Conservation (phyloP, 1,140 invertebrate species). For the Tetragonula clypearis region DNA sequence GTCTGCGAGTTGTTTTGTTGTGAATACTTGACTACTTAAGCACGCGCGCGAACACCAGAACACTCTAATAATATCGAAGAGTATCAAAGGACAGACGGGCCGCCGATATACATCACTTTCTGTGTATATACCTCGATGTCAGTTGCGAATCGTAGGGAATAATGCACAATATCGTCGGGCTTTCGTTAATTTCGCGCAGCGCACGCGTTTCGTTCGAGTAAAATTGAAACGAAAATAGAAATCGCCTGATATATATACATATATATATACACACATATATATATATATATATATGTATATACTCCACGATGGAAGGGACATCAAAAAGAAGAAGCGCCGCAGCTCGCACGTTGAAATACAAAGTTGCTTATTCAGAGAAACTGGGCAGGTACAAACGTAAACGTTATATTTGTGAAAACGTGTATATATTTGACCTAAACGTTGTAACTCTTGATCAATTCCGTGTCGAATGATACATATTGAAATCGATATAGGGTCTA, state of each 20-base stretch:
- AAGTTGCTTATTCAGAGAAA: constrained; percentile 64
- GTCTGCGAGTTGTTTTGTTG: constrained; percentile 6
- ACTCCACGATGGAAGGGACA: constrained; percentile 1
- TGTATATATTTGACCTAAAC: background rate
- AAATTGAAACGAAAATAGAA: background rate
- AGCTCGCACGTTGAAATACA: constrained; percentile 56
- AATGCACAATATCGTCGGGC: constrained; percentile 3
- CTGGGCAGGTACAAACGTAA: constrained; percentile 69
- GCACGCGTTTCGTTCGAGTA: background rate
- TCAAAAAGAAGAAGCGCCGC: background rate
- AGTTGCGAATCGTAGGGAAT: constrained; percentile 41
- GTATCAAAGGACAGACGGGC: constrained; percentile 24
- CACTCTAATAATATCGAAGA: constrained; percentile 60
- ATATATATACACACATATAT: too few species aligned
- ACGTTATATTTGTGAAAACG: background rate
- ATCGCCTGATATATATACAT: background rate
- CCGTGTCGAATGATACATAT: background rate
- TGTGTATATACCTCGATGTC: constrained; percentile 26
- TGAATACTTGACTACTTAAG: constrained; percentile 2
- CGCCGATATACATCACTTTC: constrained; percentile 22
- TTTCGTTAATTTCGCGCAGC: background rate
- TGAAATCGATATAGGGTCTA: background rate
- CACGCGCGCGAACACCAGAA: constrained; percentile 19
- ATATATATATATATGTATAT: background rate
- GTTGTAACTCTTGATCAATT: too few species aligned